These are phyloP conservation scores for Phasia obesa DNA, from an alignment of 2,888 invertebrate species.

Conservation along the genomic window DNA sequence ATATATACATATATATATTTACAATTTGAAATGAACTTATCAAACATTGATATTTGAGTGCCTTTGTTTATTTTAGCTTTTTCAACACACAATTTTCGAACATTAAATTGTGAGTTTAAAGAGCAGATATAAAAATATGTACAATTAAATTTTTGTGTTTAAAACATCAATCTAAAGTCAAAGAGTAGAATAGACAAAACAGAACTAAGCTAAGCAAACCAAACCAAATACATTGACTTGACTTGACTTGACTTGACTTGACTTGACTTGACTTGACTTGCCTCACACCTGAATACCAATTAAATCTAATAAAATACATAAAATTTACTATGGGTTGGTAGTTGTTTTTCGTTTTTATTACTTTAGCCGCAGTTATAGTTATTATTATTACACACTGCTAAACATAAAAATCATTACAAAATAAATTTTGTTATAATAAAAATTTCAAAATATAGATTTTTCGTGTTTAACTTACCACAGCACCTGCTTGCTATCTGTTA, in stretches of 20 bases:
- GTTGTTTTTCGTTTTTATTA: constrained; percentile 4
- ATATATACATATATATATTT: no score
- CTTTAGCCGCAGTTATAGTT: constrained; percentile 13
- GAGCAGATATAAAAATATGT: neutral
- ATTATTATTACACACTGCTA: constrained; percentile 1
- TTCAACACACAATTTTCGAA: neutral
- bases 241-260: no score
- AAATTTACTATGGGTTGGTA: constrained; percentile 44
- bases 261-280: constrained; percentile 45
- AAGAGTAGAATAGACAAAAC: neutral
- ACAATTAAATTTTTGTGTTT: constrained; percentile 9
- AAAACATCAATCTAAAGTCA: neutral
- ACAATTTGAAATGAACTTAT: constrained; percentile 10
- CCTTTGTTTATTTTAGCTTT: no score
- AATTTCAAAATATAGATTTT: no score
- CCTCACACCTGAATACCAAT: constrained; percentile 53
- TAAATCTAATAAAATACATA: constrained; percentile 7
- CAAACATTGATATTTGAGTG: constrained; percentile 38
- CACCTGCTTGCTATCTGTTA: no score
- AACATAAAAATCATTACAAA: neutral
- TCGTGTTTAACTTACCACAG: no score
- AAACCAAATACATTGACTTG: constrained; percentile 57
- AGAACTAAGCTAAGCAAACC: constrained; percentile 15
- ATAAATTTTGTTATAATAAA: neutral
- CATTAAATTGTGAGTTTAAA: constrained; percentile 15